Evolutionary conservation across 2,888 invertebrate genomes (phyloP).

Genomic region (Scaptomyza parva): DNA sequence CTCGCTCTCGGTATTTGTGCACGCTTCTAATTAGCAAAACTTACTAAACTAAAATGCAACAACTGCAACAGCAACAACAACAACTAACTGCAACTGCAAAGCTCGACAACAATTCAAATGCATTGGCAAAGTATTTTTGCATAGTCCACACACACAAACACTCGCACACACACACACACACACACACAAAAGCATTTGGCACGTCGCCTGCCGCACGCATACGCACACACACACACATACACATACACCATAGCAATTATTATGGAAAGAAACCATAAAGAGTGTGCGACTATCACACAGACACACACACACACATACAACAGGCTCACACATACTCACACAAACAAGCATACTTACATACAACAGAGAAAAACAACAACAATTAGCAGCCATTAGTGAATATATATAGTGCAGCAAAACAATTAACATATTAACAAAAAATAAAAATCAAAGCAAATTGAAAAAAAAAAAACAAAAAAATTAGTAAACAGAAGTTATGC

Average conservation of each 20-base stretch:
- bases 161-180: slow-evolving; percentile 29
- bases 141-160: slow-evolving; percentile 64
- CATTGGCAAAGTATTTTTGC: slow-evolving; percentile 74
- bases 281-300: slow-evolving; percentile 14
- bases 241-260: slow-evolving; percentile 9
- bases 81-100: slow-evolving; percentile 60
- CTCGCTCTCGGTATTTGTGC: slow-evolving; percentile 65
- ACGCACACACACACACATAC: slow-evolving; percentile 21
- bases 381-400: slow-evolving; percentile 65
- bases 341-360: slow-evolving; percentile 1
- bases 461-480: slow-evolving; percentile 15
- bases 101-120: slow-evolving; percentile 44
- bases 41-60: slow-evolving; percentile 29
- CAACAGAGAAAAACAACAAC: slow-evolving; percentile 38
- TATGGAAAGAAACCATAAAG: slow-evolving; percentile 15
- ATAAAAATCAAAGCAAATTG: slow-evolving; percentile 6
- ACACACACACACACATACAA: slow-evolving; percentile 12
- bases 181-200: slow-evolving; percentile 26
- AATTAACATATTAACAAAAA: background rate
- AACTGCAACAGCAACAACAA: slow-evolving; percentile 40
- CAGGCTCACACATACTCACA: slow-evolving; percentile 13
- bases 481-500: slow-evolving; percentile 73
- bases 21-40: slow-evolving; percentile 60
- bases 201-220: slow-evolving; percentile 38
- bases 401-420: slow-evolving; percentile 56